Evolutionary conservation across 2,888 invertebrate species (phyloP).

Genomic region (Andrena praecox): DNA sequence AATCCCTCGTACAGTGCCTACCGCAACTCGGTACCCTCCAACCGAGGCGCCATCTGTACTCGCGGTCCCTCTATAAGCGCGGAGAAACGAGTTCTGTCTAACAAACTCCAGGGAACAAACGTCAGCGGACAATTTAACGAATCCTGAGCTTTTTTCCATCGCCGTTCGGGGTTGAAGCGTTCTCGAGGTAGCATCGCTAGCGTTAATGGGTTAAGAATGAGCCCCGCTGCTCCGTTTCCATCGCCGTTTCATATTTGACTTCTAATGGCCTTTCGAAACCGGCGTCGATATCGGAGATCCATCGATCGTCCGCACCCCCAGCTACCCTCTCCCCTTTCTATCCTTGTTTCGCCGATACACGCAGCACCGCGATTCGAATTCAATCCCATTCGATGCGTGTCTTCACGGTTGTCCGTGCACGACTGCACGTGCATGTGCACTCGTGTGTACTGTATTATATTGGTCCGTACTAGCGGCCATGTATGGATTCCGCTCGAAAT

Average conservation of each 20-base stretch:
- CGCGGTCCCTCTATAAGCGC: background rate
- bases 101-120: conserved; percentile 14
- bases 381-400: conserved; percentile 53
- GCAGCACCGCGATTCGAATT: conserved; percentile 42
- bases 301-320: conserved; percentile 25
- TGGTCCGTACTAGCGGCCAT: conserved; percentile 18
- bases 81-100: background rate
- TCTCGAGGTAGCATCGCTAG: conserved; percentile 17
- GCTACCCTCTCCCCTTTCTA: too few species aligned
- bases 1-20: background rate
- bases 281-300: conserved; percentile 26
- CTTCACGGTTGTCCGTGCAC: conserved; percentile 47
- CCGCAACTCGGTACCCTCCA: background rate
- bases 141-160: conserved; percentile 11
- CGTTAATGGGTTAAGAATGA: conserved; percentile 54
- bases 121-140: conserved; percentile 11
- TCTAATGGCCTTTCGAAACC: conserved; percentile 45
- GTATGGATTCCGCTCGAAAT: conserved; percentile 47
- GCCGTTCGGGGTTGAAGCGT: conserved; percentile 32
- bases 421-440: conserved; percentile 35
- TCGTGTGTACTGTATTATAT: conserved; percentile 47
- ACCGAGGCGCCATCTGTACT: background rate
- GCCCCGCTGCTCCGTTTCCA: conserved; percentile 27
- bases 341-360: conserved; percentile 4
- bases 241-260: conserved; percentile 49